These are phyloP conservation scores for Apogon talboti DNA, from an alignment of 2,797 vertebrate species.

Conservation along the genomic window DNA sequence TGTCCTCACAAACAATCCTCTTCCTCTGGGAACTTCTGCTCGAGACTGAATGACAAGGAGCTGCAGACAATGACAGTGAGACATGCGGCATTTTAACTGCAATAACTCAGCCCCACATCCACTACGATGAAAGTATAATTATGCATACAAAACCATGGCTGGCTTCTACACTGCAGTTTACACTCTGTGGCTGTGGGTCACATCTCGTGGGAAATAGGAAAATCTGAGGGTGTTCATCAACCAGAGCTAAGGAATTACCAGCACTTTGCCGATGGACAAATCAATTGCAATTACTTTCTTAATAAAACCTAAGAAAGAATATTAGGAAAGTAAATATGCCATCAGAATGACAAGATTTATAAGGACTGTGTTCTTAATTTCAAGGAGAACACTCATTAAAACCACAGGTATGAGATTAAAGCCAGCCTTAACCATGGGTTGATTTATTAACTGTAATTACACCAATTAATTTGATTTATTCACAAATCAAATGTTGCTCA, in stretches of 20 bases:
- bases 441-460: conserved; percentile 2
- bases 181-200: not conserved
- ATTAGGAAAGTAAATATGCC: too few relatives aligned
- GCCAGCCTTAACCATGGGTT: not conserved
- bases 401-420: conserved; percentile 6
- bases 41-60: conserved; percentile 31
- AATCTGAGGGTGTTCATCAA: too few relatives aligned
- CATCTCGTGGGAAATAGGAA: conserved; percentile 5
- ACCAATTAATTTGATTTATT: conserved; percentile 9
- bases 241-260: too few relatives aligned
- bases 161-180: conserved; percentile 1
- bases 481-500: not conserved
- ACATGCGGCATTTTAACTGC: conserved; percentile 15
- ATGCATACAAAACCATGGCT: conserved; percentile 13
- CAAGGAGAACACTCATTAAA: not conserved
- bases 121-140: conserved; percentile 21
- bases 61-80: conserved; percentile 40
- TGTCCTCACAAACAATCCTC: conserved; percentile 39
- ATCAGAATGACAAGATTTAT: not conserved
- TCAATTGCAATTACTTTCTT: too few relatives aligned
- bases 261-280: not conserved
- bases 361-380: not conserved
- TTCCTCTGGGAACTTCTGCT: conserved; percentile 53
- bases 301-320: not conserved
- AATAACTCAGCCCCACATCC: conserved; percentile 7